Evolutionary conservation across 2,888 invertebrate species (phyloP).

Genomic region (Agriopis aurantiaria): DNA sequence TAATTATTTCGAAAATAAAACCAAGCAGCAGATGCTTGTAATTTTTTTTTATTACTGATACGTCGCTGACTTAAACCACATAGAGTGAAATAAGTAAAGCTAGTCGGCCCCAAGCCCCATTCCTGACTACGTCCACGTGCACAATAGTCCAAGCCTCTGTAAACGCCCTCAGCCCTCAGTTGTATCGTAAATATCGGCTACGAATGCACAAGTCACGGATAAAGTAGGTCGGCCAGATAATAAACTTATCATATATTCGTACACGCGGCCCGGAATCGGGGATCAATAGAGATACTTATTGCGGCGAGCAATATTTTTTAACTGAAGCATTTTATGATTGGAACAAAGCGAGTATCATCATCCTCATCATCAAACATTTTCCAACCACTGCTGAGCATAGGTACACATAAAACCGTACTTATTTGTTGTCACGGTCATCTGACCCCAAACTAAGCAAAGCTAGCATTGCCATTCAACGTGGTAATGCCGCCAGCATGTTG

Average conservation of each 20-base stretch:
- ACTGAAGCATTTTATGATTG: background rate
- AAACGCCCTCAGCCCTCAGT: constrained; percentile 48
- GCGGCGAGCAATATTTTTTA: constrained; percentile 7
- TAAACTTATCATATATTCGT: constrained; percentile 34
- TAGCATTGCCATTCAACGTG: too few species aligned
- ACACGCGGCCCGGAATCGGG: constrained; percentile 9
- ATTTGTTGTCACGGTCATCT: too few species aligned
- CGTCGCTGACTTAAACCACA: background rate
- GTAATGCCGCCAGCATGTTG: too few species aligned
- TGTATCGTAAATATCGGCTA: constrained; percentile 52
- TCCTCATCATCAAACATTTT: too few species aligned
- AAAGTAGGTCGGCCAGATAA: constrained; percentile 34
- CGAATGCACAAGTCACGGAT: constrained; percentile 36
- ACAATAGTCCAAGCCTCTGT: constrained; percentile 41
- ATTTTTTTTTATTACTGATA: too few species aligned
- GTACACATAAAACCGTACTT: too few species aligned
- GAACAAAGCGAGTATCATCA: background rate
- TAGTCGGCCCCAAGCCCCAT: background rate
- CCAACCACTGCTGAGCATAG: too few species aligned
- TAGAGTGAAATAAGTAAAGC: background rate
- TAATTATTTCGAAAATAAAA: too few species aligned
- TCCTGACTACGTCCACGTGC: constrained; percentile 18
- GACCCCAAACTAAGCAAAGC: too few species aligned
- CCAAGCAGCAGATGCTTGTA: too few species aligned
- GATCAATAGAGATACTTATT: constrained; percentile 17